Evolutionary conservation across 2,888 invertebrate species (phyloP).

Genomic region (Lasiommata megera): DNA sequence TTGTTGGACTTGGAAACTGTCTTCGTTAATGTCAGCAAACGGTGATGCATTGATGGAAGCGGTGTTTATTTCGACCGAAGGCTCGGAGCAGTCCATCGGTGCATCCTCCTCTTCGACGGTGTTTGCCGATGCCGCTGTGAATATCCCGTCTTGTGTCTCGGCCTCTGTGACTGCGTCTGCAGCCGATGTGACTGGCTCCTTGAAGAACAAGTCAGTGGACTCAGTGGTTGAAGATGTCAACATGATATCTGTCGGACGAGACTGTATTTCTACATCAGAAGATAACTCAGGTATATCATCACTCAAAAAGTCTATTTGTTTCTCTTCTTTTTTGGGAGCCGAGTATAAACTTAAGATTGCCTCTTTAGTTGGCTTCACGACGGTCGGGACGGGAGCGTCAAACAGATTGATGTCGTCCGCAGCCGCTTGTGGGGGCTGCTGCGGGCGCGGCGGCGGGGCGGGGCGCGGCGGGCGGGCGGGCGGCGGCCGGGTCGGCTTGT

Average conservation of each 20-base stretch:
- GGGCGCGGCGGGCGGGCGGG: constrained; percentile 65
- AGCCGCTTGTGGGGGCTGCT: constrained; percentile 51
- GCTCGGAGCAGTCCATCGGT: constrained; percentile 67
- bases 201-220: constrained; percentile 32
- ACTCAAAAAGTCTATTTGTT: constrained; percentile 80
- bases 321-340: constrained; percentile 63
- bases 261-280: constrained; percentile 36
- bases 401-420: constrained; percentile 79
- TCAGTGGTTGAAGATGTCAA: constrained; percentile 38
- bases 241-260: constrained; percentile 40
- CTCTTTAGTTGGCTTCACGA: constrained; percentile 78
- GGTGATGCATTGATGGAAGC: constrained; percentile 53
- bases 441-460: constrained; percentile 70
- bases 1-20: constrained; percentile 38
- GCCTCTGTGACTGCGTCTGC: constrained; percentile 32
- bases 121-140: constrained; percentile 8
- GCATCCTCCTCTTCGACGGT: constrained; percentile 31
- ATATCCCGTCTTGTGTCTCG: constrained; percentile 23
- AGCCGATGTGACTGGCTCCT: constrained; percentile 21
- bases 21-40: constrained; percentile 48
- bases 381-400: constrained; percentile 78
- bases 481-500: constrained; percentile 55
- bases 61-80: constrained; percentile 39
- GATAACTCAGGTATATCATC: constrained; percentile 72
- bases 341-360: constrained; percentile 82